These are phyloP conservation scores for Pseudochaenichthys georgianus DNA, from an alignment of 2,797 vertebrate species.

Conservation along the genomic window DNA sequence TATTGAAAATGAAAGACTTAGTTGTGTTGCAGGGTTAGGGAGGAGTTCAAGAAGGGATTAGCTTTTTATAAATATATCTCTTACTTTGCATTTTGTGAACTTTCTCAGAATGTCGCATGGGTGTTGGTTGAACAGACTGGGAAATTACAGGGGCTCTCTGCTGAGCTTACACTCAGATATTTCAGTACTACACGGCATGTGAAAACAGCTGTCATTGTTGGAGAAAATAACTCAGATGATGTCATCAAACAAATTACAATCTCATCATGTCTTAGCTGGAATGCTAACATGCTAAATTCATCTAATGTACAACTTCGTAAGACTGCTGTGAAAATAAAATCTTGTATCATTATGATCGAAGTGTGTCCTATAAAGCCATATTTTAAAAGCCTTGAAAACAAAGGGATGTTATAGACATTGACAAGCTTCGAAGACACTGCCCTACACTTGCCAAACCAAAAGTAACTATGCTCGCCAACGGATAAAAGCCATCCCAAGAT, in stretches of 20 bases:
- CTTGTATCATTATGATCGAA: no score
- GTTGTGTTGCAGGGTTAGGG: conserved; percentile 45
- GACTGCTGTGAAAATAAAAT: background rate
- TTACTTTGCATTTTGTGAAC: conserved; percentile 40
- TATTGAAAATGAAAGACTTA: conserved; percentile 66
- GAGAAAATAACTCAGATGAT: no score
- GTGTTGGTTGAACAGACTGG: conserved; percentile 23
- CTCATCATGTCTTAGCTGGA: background rate
- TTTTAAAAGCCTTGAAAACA: no score
- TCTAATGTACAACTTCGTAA: background rate
- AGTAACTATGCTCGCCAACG: no score
- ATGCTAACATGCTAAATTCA: background rate
- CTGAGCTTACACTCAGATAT: conserved; percentile 1
- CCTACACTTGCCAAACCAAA: no score
- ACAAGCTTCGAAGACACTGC: no score
- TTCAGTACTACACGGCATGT: background rate
- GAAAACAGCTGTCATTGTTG: conserved; percentile 1
- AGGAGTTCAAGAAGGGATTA: conserved; percentile 49
- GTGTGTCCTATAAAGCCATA: no score
- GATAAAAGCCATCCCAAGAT: no score
- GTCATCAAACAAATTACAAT: background rate
- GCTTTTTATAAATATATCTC: conserved; percentile 50
- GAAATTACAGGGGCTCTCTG: conserved; percentile 35
- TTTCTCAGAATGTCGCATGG: conserved; percentile 32
- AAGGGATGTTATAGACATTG: no score